Evolutionary conservation across 2,888 invertebrate genomes (phyloP), one percentile per base, ranked within the genome.

Genomic region (Leptinotarsa rubiginosa): DNA sequence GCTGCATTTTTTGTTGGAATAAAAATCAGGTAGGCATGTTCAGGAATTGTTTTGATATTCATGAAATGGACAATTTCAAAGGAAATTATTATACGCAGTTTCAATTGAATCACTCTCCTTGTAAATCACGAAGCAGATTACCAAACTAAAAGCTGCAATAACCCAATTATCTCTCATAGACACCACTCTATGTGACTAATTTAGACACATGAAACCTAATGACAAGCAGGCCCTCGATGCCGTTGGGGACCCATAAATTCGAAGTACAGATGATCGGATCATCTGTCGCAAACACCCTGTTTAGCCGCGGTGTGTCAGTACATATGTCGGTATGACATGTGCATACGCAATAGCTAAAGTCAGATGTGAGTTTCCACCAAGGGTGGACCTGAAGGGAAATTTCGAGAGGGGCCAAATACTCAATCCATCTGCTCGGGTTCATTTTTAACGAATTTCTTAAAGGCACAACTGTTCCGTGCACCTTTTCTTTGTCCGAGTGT

Each of bases 221-320:
- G 73, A 78, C 73, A 71, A 70, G 52, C 67, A 18, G 59, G 49
- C 67, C 64, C 66, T 64, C 72, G 54, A 59, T 47, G 47, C 31
- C 70, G 72, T 72, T 31, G 68, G 75, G 76, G 73, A 59, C 73
- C 67, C 70, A 74, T 77, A 78, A 78, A 77, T 75, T 75, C 73
- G 73, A 62, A 72, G 74, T 76, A 75, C 81, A 81, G 80, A 82
- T 82, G 81, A 81, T 79, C 77, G 77, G 79, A 81, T 82, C 81
- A 82, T 82, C 82, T 82, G 82, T 79, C 78, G 79, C 75, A 79
- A 81, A 76, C 74, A 74, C 76, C 77, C 77, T 71, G 73, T 75
- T 77, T 75, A 75, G 73, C 72, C 72, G 71, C 75, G 69, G 65
- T 54, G 69, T 69, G 67, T 72, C 71, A 67, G 74, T 75, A 72